These are phyloP conservation scores for Scotopteryx bipunctaria DNA, from an alignment of 2,888 invertebrate species.

Conservation along the genomic window DNA sequence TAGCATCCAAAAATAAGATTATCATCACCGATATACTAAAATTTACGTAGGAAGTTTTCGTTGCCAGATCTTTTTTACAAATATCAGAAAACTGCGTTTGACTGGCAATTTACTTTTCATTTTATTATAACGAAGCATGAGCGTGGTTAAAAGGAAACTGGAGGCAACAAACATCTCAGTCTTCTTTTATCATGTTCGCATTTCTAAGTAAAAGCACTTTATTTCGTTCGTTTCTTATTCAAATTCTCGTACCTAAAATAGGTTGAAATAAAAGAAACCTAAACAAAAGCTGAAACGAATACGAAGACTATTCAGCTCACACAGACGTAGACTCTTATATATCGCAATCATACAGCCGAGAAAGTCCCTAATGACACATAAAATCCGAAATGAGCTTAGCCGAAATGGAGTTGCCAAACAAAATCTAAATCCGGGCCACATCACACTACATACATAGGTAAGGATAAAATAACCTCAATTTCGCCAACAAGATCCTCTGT, in stretches of 20 bases:
- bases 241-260: neutral
- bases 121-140: too few relatives aligned
- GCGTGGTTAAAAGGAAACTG: too few relatives aligned
- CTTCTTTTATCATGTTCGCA: too few relatives aligned
- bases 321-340: conserved; percentile 29
- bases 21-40: too few relatives aligned
- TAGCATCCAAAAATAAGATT: too few relatives aligned
- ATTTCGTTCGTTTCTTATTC: neutral
- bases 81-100: too few relatives aligned
- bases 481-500: conserved; percentile 63
- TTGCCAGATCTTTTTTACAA: too few relatives aligned
- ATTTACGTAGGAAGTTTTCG: too few relatives aligned
- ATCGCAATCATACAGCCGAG: conserved; percentile 44
- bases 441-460: conserved; percentile 45
- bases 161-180: too few relatives aligned
- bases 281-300: conserved; percentile 19
- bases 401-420: conserved; percentile 55
- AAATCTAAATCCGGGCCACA: conserved; percentile 53
- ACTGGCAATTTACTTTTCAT: too few relatives aligned
- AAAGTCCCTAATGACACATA: conserved; percentile 52
- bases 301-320: conserved; percentile 16
- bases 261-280: neutral
- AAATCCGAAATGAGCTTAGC: conserved; percentile 54
- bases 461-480: conserved; percentile 62
- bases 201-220: neutral